Conservation (phyloP, 2,113 vertebrate species). For the Trochalopteron elliotii region DNA sequence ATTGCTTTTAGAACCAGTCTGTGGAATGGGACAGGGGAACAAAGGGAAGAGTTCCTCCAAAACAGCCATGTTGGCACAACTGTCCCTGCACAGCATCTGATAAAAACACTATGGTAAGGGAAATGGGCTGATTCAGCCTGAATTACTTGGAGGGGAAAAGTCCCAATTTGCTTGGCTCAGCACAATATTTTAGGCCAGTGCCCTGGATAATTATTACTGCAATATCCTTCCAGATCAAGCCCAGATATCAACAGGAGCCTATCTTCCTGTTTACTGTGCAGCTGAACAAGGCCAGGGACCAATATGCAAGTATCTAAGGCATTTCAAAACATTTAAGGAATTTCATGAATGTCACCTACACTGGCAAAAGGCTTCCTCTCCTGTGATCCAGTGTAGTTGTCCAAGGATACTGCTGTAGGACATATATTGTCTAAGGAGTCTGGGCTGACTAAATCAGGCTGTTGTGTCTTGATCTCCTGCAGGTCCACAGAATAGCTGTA, state of each 20-base stretch:
- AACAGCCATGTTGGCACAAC: neutral
- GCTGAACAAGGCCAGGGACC: neutral
- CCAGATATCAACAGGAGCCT: neutral
- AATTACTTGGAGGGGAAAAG: neutral
- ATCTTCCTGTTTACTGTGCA: neutral
- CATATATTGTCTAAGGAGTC: neutral
- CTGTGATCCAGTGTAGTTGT: fast-evolving
- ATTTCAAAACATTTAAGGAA: neutral
- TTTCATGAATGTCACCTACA: neutral
- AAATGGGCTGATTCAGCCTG: neutral
- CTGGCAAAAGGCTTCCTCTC: neutral
- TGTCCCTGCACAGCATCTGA: fast-evolving
- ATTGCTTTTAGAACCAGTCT: neutral
- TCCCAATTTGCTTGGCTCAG: neutral
- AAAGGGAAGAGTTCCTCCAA: neutral
- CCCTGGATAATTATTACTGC: neutral
- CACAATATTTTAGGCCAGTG: neutral
- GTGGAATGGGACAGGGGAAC: neutral
- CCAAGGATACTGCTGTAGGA: neutral
- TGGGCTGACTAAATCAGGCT: neutral
- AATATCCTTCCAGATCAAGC: constrained; percentile 12
- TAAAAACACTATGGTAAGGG: neutral
- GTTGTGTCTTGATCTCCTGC: neutral
- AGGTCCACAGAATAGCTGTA: neutral
- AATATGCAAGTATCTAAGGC: neutral